These are phyloP conservation scores for Xiphophorus couchianus DNA, from an alignment of 2,113 vertebrate species.

Conservation along the genomic window DNA sequence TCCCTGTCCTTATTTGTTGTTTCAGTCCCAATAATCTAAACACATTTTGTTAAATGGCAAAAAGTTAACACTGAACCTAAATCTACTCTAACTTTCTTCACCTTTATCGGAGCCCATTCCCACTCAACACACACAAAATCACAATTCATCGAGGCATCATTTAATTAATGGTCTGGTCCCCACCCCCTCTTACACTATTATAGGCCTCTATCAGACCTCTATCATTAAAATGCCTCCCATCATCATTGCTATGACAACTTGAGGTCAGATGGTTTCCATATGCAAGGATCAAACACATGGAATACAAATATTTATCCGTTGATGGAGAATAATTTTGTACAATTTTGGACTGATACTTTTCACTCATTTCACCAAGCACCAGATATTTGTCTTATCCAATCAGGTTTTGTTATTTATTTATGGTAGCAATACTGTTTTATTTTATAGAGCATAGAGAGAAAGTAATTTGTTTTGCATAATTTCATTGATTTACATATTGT, in stretches of 20 bases:
- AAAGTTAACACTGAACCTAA: too few species aligned
- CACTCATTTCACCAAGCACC: neutral
- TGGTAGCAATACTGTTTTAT: neutral
- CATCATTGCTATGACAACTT: constrained; percentile 57
- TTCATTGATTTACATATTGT: too few species aligned
- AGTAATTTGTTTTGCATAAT: too few species aligned
- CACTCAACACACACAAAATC: neutral
- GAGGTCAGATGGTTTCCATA: constrained; percentile 63
- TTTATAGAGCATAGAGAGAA: too few species aligned
- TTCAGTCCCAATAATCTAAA: constrained; percentile 51
- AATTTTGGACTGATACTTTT: neutral
- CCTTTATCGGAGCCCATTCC: constrained; percentile 43
- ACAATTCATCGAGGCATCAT: constrained; percentile 56
- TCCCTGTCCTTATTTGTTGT: neutral
- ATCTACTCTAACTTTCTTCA: neutral
- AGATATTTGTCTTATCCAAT: too few species aligned
- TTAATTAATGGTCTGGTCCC: constrained; percentile 69
- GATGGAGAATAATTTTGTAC: neutral
- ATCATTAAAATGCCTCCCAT: constrained; percentile 55
- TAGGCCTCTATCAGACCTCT: constrained; percentile 37
- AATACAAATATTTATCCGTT: constrained; percentile 13
- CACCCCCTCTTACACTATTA: constrained; percentile 64
- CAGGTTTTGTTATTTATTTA: neutral
- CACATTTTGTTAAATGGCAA: neutral
- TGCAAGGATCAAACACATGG: constrained; percentile 42